phyloP scores from a whole-genome alignment of 1,140 invertebrate genomes.

The Pygmarrhopalites habei region DNA sequence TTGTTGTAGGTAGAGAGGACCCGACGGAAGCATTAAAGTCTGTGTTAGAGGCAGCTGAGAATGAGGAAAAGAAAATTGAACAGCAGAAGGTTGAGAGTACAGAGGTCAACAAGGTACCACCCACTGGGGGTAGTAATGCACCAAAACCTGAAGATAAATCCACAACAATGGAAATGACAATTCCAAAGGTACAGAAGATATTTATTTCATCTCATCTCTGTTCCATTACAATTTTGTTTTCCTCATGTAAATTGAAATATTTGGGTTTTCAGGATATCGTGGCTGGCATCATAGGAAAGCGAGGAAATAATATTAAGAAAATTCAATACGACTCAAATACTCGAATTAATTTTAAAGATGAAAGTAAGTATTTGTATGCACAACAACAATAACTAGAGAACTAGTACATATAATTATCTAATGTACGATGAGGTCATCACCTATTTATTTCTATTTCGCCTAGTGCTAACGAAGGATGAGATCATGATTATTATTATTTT shows the following conservation, averaged over 20 bases:
- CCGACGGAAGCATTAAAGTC: too few relatives aligned
- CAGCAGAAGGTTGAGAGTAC: background rate
- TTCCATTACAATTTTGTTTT: too few relatives aligned
- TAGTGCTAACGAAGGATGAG: too few relatives aligned
- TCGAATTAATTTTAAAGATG: slow-evolving; percentile 29
- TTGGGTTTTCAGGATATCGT: slow-evolving; percentile 28
- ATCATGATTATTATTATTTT: background rate
- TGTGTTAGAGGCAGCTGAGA: too few relatives aligned
- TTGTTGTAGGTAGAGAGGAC: too few relatives aligned
- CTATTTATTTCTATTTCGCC: background rate
- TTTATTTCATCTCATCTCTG: too few relatives aligned
- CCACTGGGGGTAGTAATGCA: too few relatives aligned
- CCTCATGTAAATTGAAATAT: background rate
- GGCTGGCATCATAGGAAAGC: slow-evolving; percentile 28
- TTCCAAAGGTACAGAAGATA: background rate
- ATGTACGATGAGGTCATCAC: background rate
- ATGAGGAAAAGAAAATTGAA: background rate
- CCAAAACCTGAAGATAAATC: too few relatives aligned
- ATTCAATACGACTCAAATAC: slow-evolving; percentile 32
- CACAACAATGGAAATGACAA: background rate
- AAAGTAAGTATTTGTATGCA: slow-evolving; percentile 13
- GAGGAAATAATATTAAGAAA: slow-evolving; percentile 23
- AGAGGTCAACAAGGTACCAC: background rate
- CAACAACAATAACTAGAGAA: too few relatives aligned
- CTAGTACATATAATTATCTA: background rate